Conservation (phyloP, 2,113 vertebrate genomes). For the Nerophis ophidion region DNA sequence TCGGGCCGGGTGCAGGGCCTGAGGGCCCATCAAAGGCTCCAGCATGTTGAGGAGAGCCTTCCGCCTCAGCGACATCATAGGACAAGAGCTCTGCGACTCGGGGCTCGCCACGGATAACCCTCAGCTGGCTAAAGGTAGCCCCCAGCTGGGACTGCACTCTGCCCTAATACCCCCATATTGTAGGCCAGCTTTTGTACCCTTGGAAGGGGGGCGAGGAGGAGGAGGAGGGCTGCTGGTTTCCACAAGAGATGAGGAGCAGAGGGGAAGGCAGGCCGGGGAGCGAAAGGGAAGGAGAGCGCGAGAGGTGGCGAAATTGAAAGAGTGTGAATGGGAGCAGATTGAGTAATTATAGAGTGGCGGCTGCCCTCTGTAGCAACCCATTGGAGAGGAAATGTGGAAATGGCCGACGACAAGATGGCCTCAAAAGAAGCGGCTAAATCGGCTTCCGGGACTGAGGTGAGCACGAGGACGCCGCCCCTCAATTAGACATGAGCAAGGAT, state of each 20-base stretch:
- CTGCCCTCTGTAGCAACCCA: slow-evolving; percentile 55
- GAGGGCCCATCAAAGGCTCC: slow-evolving; percentile 63
- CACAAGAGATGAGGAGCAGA: slow-evolving; percentile 48
- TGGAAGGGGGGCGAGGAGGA: slow-evolving; percentile 39
- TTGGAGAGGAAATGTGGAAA: slow-evolving; percentile 61
- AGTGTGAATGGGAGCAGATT: slow-evolving; percentile 70
- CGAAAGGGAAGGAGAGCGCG: slow-evolving; percentile 32
- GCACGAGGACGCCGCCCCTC: slow-evolving; percentile 43
- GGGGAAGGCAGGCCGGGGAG: slow-evolving; percentile 33
- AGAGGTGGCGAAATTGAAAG: slow-evolving; percentile 54
- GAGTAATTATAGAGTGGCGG: slow-evolving; percentile 64
- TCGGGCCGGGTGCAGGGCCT: slow-evolving; percentile 42
- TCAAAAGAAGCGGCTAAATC: slow-evolving; percentile 56
- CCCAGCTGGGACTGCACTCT: slow-evolving; percentile 62
- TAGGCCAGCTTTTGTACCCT: slow-evolving; percentile 64
- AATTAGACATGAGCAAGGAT: slow-evolving; percentile 48
- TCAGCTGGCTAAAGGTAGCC: slow-evolving; percentile 67
- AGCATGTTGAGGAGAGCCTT: slow-evolving; percentile 67
- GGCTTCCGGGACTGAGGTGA: slow-evolving; percentile 46
- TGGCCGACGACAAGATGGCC: slow-evolving; percentile 65
- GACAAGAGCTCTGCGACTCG: slow-evolving; percentile 56
- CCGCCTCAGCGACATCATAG: slow-evolving; percentile 75
- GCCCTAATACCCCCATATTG: slow-evolving; percentile 68
- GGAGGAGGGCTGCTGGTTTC: slow-evolving; percentile 35
- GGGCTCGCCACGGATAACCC: slow-evolving; percentile 60